These are phyloP conservation scores for Microcaecilia unicolor DNA, from an alignment of 2,797 vertebrate genomes.

Conservation along the genomic window DNA sequence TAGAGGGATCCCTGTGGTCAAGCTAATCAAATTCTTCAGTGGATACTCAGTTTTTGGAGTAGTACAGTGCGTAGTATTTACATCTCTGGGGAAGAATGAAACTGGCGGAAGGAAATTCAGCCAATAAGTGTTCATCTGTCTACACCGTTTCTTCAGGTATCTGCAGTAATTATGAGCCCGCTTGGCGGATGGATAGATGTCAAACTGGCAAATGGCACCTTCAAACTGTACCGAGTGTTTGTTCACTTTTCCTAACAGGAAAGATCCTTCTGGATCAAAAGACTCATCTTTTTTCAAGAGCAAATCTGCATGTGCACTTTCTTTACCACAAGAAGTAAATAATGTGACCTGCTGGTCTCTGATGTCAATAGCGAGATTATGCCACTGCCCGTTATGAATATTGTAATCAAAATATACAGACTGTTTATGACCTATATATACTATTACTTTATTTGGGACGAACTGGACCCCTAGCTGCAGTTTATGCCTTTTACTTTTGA, in stretches of 20 bases:
- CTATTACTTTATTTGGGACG: slow-evolving; percentile 66
- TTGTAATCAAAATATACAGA: slow-evolving; percentile 85
- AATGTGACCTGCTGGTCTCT: slow-evolving; percentile 68
- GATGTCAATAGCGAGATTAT: slow-evolving; percentile 78
- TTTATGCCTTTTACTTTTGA: slow-evolving; percentile 71
- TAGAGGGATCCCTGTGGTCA: slow-evolving; percentile 36
- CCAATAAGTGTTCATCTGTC: slow-evolving; percentile 76
- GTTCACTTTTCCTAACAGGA: slow-evolving; percentile 86
- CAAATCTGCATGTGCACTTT: slow-evolving; percentile 64
- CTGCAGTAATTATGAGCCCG: slow-evolving; percentile 95
- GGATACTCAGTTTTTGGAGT: slow-evolving; percentile 17
- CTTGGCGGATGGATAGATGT: slow-evolving; percentile 85
- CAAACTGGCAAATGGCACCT: slow-evolving; percentile 93
- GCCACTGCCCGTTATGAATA: slow-evolving; percentile 86
- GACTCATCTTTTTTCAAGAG: slow-evolving; percentile 63
- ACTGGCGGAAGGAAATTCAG: slow-evolving; percentile 63
- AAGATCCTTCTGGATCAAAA: slow-evolving; percentile 79
- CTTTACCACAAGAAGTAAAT: slow-evolving; percentile 82
- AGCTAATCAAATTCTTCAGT: slow-evolving; percentile 42
- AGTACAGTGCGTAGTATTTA: slow-evolving; percentile 29
- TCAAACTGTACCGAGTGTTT: slow-evolving; percentile 82
- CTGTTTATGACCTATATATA: slow-evolving; percentile 74
- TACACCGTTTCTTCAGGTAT: slow-evolving; percentile 91
- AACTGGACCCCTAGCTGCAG: slow-evolving; percentile 90
- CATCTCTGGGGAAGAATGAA: slow-evolving; percentile 57